Percentiles rank a stretch among this genome's conserved stretches.
Evolutionary conservation across 2,888 invertebrate genomes (phyloP).

Genomic region (Acleris literana): DNA sequence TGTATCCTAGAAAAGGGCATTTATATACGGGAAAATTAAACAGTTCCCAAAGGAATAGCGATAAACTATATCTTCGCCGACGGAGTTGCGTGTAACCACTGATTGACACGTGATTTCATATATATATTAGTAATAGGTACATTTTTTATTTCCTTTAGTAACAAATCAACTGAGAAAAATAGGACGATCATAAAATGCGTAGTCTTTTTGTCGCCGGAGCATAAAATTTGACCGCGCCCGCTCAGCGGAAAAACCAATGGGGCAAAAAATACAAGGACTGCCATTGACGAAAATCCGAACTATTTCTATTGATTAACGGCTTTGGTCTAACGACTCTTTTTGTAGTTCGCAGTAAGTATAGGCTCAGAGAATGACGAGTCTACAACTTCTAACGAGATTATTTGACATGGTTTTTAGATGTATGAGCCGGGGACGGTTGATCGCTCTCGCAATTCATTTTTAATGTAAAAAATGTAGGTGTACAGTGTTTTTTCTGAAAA

Average conservation of each 20-base stretch:
- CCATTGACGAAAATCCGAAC: slow-evolving; percentile 42
- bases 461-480: too few relatives aligned
- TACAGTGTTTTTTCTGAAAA: too few relatives aligned
- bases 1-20: too few relatives aligned
- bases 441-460: too few relatives aligned
- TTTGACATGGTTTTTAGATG: slow-evolving; percentile 12
- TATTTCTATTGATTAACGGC: slow-evolving; percentile 26
- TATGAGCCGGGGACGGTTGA: too few relatives aligned
- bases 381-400: slow-evolving; percentile 1
- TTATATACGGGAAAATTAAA: too few relatives aligned
- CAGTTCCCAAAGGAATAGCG: too few relatives aligned
- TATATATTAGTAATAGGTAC: too few relatives aligned
- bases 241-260: slow-evolving; percentile 56
- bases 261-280: slow-evolving; percentile 49
- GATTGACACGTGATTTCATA: too few relatives aligned
- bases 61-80: too few relatives aligned
- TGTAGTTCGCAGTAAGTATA: not conserved
- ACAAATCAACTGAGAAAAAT: not conserved
- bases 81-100: too few relatives aligned
- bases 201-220: not conserved
- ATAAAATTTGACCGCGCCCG: slow-evolving; percentile 40
- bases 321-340: slow-evolving; percentile 23
- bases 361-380: not conserved
- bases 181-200: slow-evolving; percentile 1
- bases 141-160: too few relatives aligned